Evolutionary conservation across 2,888 invertebrate genomes (phyloP), one percentile per base, ranked within the genome.

Genomic region (Malthinus flaveolus): DNA sequence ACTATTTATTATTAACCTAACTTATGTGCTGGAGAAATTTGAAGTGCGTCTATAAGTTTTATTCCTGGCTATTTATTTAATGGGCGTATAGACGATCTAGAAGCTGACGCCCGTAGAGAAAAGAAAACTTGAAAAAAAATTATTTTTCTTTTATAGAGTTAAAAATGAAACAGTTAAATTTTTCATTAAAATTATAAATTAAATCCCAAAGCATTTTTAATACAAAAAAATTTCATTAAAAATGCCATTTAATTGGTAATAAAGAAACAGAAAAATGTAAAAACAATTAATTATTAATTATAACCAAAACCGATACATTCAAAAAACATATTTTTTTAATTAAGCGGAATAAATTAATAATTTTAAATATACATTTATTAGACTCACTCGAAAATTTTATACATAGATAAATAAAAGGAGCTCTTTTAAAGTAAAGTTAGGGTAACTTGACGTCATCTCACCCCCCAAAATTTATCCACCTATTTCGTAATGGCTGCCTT

Each of bases 401-500:
- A 59, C 54, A 59, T 50, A 54, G 54, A 59, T 59, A 59, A 59
- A 59, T 59, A 59, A 55, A 55, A 49, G 36, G 54, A 49, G 35
- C 50, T 44, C 5, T 23, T 42, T 42, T 37, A 32, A 32, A 45
- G 37, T 42, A 45, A 49, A 50, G 36, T 37, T 36, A 53, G 57
- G 59, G 61, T 62, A 56, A 51, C 47, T 59, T 66, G 65, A 67
- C 64, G 63, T 66, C 61, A 61, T 64, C 65, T 65, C 60, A 69
- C 68, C 65, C 67, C 68, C 65, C 61, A 54, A 61, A 55, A 49
- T 59, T 67, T 64, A 63, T 66, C 70, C 73, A 69, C 75, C 75
- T 70, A 65, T 70, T 72, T 71, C 59, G 68, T 64, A 70, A 76
- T 76, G 75, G 75, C 75, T 71, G 74, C 67, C 66, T 51, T 51